Evolutionary conservation across 1,140 invertebrate species (phyloP), one percentile per base, ranked within the genome.

Genomic region (Rhagoletis pomonella): DNA sequence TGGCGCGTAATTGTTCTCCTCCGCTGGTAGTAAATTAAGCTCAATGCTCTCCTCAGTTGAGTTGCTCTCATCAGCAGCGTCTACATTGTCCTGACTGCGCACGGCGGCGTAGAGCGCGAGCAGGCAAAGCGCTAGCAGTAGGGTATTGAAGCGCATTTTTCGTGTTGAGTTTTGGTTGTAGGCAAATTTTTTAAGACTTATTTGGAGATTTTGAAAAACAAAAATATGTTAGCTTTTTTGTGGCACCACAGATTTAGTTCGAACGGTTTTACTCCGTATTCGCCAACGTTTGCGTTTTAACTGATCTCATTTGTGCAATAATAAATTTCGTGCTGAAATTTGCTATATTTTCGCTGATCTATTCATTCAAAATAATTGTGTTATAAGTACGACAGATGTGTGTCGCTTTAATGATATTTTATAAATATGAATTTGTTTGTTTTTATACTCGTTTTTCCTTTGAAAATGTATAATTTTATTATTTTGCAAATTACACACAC

Each of bases 331-430:
- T 85, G 84, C 29, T 42, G 44, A 85, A 85, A 55, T 62, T 60
- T 62, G 17, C n/a, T 81, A 55, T 50, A 19, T 19, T 58, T 55
- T 81, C 73, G 17, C 73, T 12, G 73, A 55, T 81, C 50, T 58
- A 19, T 19, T 55, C 6, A 81, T 19, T 81, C 60, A 62, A 62
- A 50, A 81, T 29, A 81, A 81, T 55, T 55, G n/a, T 81, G n/a
- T 44, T 7, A 55, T 73, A 29, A 29, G 29, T 29, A 29, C 29
- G 29, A 29, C 29, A 0, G 29, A 14, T 73, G 42, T 73, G 44
- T 73, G 44, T 39, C 67, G n/a, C 44, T 81, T 81, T 55, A 81
- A 81, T 81, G n/a, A 81, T 55, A 81, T 81, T 77, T 55, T 17
- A 81, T 81, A 55, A 81, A 81, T 62, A 14, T 14, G 4, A 10